Conservation (phyloP, 2,888 invertebrate genomes). For the Criorhina ranunculi region DNA sequence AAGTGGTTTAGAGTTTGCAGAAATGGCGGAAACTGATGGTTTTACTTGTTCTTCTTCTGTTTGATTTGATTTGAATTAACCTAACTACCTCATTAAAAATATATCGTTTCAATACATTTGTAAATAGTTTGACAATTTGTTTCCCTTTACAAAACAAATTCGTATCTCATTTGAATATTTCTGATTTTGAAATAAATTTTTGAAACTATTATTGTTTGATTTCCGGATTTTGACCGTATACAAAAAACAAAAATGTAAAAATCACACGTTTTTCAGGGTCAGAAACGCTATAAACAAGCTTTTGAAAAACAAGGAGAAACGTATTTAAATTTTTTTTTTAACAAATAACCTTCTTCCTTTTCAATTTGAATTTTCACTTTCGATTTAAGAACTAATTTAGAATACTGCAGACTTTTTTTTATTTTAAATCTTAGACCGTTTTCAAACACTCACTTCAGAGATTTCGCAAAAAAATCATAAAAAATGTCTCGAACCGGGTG, state of each 20-base stretch:
- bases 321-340: background rate
- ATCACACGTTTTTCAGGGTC: constrained; percentile 18
- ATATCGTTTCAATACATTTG: too few relatives aligned
- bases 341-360: constrained; percentile 14
- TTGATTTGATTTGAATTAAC: too few relatives aligned
- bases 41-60: too few relatives aligned
- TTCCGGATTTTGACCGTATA: background rate
- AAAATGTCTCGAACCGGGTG: constrained; percentile 4
- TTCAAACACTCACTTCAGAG: constrained; percentile 2
- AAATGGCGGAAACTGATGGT: too few relatives aligned
- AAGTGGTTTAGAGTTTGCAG: too few relatives aligned
- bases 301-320: constrained; percentile 27
- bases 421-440: constrained; percentile 18
- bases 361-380: background rate
- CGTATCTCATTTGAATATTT: background rate
- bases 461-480: constrained; percentile 7
- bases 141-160: too few relatives aligned
- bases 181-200: background rate
- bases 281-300: constrained; percentile 19
- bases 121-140: too few relatives aligned
- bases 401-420: background rate
- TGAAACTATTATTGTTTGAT: background rate
- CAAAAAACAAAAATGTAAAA: background rate
- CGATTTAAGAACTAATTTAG: background rate
- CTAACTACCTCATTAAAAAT: too few relatives aligned